phyloP scores from a whole-genome alignment of 2,888 invertebrate species.

The Lottia gigantea region DNA sequence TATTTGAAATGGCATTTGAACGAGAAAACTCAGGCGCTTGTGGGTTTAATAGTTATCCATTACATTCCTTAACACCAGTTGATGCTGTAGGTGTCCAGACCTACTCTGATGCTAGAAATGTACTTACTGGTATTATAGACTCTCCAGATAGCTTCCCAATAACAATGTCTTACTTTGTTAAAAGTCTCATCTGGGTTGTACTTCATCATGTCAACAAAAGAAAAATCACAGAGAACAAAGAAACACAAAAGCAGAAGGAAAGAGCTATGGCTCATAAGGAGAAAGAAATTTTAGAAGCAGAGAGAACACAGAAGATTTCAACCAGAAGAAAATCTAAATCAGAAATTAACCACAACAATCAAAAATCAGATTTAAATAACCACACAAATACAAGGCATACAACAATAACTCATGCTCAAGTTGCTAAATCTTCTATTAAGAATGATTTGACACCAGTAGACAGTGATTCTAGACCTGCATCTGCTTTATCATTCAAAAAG shows the following conservation, averaged over 20 bases:
- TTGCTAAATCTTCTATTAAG: conserved; percentile 22
- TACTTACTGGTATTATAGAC: conserved; percentile 69
- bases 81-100: conserved; percentile 59
- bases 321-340: conserved; percentile 20
- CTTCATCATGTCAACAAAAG: conserved; percentile 58
- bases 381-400: conserved; percentile 17
- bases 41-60: conserved; percentile 50
- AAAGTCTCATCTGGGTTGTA: conserved; percentile 66
- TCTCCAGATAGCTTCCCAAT: conserved; percentile 62
- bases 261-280: conserved; percentile 22
- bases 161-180: conserved; percentile 62
- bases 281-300: conserved; percentile 20
- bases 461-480: conserved; percentile 26
- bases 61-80: conserved; percentile 58
- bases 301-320: neutral
- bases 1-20: conserved; percentile 68
- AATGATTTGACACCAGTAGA: conserved; percentile 24
- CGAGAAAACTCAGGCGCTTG: conserved; percentile 38
- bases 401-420: conserved; percentile 22
- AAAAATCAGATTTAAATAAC: conserved; percentile 28
- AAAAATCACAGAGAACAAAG: conserved; percentile 40
- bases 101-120: conserved; percentile 68
- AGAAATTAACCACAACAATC: conserved; percentile 32
- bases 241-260: conserved; percentile 23
- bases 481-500: conserved; percentile 25